Evolutionary conservation across 2,797 vertebrate species (phyloP), one percentile per base, ranked within the genome.

Genomic region (Ispidina lecontei): DNA sequence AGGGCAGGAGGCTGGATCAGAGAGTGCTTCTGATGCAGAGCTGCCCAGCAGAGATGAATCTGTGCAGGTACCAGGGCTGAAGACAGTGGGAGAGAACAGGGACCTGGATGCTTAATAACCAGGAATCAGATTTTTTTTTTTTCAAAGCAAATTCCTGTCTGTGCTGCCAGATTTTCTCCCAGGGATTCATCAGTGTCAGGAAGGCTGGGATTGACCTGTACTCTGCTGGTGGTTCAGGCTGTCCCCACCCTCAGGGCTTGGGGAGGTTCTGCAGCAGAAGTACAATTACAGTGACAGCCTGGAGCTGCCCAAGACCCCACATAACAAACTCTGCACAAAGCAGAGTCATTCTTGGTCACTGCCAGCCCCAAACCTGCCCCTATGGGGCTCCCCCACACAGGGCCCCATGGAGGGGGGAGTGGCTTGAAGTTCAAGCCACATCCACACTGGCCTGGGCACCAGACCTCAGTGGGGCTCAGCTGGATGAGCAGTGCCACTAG

Each of bases 61-160:
- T 1, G 1, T 25, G 33, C 4, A 7, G 26, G n/a, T 18, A 20
- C 39, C 26, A 43, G 54, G 25, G 26, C 22, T 72, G 67, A 59
- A 56, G 44, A 82, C 21, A 12, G 62, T 0, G 2, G 23, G 17
- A 33, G 43, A 52, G 12, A 11, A 21, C 0, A 0, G 9, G 39
- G 23, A 20, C 0, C 1, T 35, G 22, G n/a, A 9, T 49, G 18
- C 7, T 60, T 55, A 7, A 11, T 37, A 35, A 2, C 16, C 47
- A 47, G 29, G 16, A 29, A 20, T 35, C 21, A 46, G 54, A 31
- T 12, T 4, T 39, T 39, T 39, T 28, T 12, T 22, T 70, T 71
- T 37, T 13, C 31, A 47, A 58, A 76, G 9, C 1, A 0, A 51
- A 43, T 26, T 71, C 25, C 51, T 90, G 31, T 7, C 29, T 55